These are phyloP conservation scores for Caradrina kadenii DNA, from an alignment of 2,888 invertebrate genomes.

Conservation along the genomic window DNA sequence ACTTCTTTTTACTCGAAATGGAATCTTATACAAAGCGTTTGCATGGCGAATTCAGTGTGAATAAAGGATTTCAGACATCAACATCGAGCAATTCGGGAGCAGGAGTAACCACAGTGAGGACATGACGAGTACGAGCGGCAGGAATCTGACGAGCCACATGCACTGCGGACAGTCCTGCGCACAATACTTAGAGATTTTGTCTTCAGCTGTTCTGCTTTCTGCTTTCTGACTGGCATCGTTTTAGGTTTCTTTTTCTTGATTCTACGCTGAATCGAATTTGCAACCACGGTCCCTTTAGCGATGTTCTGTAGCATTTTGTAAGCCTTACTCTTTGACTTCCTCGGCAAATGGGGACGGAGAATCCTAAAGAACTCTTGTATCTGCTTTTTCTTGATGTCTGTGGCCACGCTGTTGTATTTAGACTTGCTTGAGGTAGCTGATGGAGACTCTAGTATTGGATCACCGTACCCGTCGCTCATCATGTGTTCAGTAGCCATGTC, in stretches of 20 bases:
- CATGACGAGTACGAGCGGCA: constrained; percentile 33
- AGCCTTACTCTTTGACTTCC: constrained; percentile 70
- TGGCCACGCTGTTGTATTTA: constrained; percentile 5
- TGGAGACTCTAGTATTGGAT: constrained; percentile 17
- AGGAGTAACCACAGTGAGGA: constrained; percentile 41
- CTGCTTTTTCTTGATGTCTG: constrained; percentile 5
- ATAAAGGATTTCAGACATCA: constrained; percentile 12
- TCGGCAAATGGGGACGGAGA: constrained; percentile 63
- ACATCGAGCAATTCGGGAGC: constrained; percentile 30
- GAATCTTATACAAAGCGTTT: background rate
- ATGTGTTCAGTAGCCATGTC: constrained; percentile 19
- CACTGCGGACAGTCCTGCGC: constrained; percentile 14
- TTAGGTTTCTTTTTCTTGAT: constrained; percentile 21
- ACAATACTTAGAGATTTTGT: constrained; percentile 19
- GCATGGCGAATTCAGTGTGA: background rate
- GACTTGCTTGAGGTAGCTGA: constrained; percentile 46
- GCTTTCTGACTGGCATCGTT: constrained; percentile 21
- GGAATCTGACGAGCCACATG: constrained; percentile 38
- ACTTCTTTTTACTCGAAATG: constrained; percentile 17
- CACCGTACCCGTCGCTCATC: background rate
- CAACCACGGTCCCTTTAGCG: constrained; percentile 42
- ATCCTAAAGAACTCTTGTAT: constrained; percentile 39
- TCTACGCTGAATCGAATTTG: constrained; percentile 8
- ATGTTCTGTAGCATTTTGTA: constrained; percentile 62
- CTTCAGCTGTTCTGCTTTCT: constrained; percentile 7